A percentile compares a stretch with the other conserved stretches of the same genome.
phyloP scores from a whole-genome alignment of 2,113 vertebrate species.

The Perca fluviatilis region DNA sequence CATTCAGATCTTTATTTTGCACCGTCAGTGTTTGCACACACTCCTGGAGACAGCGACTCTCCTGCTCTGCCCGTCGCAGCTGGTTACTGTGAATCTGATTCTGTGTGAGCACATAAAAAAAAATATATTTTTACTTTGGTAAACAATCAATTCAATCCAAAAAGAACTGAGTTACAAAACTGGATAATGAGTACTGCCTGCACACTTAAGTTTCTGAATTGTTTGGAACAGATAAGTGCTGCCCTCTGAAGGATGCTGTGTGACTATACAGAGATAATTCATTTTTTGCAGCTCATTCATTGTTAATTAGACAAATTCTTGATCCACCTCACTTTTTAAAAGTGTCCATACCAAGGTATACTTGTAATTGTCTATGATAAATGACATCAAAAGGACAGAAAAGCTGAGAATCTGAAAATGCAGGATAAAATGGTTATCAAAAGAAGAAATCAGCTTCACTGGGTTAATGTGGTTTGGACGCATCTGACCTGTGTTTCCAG shows the following conservation, averaged over 20 bases:
- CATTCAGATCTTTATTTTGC: slow-evolving; percentile 91
- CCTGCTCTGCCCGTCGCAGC: slow-evolving; percentile 92
- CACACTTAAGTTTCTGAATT: neutral
- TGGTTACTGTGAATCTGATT: slow-evolving; percentile 97
- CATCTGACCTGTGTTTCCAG: slow-evolving; percentile 93
- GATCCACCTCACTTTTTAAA: neutral
- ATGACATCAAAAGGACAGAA: neutral
- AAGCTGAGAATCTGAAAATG: neutral
- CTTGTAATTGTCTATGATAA: neutral
- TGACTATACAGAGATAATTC: slow-evolving; percentile 31
- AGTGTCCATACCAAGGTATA: neutral
- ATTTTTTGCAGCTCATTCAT: neutral
- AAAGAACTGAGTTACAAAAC: neutral
- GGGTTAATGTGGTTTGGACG: neutral
- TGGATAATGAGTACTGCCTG: neutral
- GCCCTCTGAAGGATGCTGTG: slow-evolving; percentile 64
- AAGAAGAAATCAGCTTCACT: neutral
- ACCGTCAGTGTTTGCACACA: slow-evolving; percentile 88
- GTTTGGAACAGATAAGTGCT: slow-evolving; percentile 34
- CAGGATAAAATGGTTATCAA: neutral
- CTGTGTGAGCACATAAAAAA: slow-evolving; percentile 74
- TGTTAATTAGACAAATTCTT: neutral
- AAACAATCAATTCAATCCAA: neutral
- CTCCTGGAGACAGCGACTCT: slow-evolving; percentile 85
- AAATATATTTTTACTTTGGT: neutral